phyloP scores from a whole-genome alignment of 2,113 vertebrate genomes.

The Catharus minimus region DNA sequence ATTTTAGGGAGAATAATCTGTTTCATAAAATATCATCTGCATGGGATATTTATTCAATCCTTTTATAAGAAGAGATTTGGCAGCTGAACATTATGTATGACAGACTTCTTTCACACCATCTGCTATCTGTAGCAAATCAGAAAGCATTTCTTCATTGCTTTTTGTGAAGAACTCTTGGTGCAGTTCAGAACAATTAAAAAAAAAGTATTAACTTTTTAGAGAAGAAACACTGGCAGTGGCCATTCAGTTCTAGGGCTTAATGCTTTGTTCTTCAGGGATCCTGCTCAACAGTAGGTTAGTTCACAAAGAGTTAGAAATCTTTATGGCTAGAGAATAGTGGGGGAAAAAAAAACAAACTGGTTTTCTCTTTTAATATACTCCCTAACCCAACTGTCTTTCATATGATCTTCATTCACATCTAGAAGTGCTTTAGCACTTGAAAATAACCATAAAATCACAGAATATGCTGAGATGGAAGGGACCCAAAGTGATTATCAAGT shows the following conservation, averaged over 20 bases:
- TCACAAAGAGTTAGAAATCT: neutral
- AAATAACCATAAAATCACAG: neutral
- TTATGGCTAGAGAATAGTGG: neutral
- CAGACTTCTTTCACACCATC: conserved; percentile 50
- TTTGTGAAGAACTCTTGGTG: neutral
- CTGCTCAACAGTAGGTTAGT: neutral
- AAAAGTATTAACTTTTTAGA: neutral
- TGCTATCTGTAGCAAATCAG: conserved; percentile 50
- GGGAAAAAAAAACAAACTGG: neutral
- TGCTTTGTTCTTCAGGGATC: neutral
- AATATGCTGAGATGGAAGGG: neutral
- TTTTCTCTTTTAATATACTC: neutral
- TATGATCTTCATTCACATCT: neutral
- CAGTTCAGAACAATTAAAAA: neutral
- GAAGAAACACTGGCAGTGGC: neutral
- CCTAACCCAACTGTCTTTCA: neutral
- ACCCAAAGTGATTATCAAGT: neutral
- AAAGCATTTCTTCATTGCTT: conserved; percentile 1
- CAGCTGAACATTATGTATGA: conserved; percentile 45
- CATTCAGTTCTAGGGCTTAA: neutral
- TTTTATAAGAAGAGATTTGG: conserved; percentile 47
- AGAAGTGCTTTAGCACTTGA: neutral
- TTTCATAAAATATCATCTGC: conserved; percentile 46
- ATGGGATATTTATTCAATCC: conserved; percentile 35
- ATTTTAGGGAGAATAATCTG: conserved; percentile 45